Conservation (phyloP, 2,888 invertebrate species). For the Tetheella fluctuosa region DNA sequence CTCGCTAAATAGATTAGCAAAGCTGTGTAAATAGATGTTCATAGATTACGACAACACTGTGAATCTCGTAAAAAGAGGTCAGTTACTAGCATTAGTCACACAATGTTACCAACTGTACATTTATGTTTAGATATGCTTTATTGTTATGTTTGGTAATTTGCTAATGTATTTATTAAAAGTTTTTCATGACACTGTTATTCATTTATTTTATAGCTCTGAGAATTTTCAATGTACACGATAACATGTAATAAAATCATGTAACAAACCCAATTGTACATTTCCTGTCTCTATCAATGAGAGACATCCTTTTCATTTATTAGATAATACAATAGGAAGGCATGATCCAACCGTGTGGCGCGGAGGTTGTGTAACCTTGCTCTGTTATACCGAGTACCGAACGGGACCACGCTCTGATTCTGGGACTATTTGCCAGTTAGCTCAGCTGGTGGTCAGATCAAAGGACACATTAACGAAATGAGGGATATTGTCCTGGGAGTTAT, state of each 20-base stretch:
- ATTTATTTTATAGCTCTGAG: constrained; percentile 20
- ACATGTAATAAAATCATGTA: constrained; percentile 37
- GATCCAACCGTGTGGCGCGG: background rate
- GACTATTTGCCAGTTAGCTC: constrained; percentile 35
- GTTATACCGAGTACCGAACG: constrained; percentile 23
- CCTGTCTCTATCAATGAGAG: constrained; percentile 47
- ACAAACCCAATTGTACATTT: constrained; percentile 50
- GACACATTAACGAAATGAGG: constrained; percentile 33
- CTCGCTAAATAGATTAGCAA: constrained; percentile 56
- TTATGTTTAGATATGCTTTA: constrained; percentile 48
- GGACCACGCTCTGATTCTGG: constrained; percentile 34
- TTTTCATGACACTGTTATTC: constrained; percentile 53
- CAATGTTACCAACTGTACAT: constrained; percentile 35
- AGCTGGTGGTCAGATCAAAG: constrained; percentile 20
- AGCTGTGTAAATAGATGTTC: constrained; percentile 65
- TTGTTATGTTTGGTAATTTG: constrained; percentile 70
- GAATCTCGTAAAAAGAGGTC: constrained; percentile 16
- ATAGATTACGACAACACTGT: constrained; percentile 37
- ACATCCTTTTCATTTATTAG: constrained; percentile 41
- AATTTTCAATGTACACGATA: constrained; percentile 25
- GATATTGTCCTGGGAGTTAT: constrained; percentile 35
- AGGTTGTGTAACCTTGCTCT: constrained; percentile 3
- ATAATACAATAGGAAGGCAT: constrained; percentile 24
- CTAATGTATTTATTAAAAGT: constrained; percentile 73
- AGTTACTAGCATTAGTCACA: constrained; percentile 30